Percentiles rank a stretch among this genome's conserved stretches.
phyloP scores from a whole-genome alignment of 2,797 vertebrate species.

The Enteromius thamalakanensis region DNA sequence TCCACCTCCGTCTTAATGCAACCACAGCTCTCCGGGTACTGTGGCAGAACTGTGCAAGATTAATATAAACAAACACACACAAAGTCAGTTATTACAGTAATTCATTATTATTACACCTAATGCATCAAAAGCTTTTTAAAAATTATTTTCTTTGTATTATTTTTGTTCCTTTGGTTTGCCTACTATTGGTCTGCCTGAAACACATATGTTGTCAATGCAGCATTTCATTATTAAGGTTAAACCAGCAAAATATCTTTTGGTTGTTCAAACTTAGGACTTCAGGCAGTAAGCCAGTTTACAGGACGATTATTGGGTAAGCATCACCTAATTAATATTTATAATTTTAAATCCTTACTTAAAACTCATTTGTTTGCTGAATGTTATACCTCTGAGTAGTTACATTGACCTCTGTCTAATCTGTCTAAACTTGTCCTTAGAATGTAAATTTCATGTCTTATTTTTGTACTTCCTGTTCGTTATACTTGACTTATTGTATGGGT shows the following conservation, averaged over 20 bases:
- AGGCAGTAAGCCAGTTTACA: too few relatives aligned
- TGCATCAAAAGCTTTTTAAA: not conserved
- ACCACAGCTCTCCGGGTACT: conserved; percentile 74
- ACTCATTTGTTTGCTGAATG: too few relatives aligned
- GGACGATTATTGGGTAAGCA: not conserved
- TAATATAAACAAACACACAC: not conserved
- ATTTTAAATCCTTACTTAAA: too few relatives aligned
- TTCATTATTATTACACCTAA: not conserved
- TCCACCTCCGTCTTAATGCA: conserved; percentile 77
- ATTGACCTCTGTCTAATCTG: too few relatives aligned
- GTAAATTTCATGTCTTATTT: too few relatives aligned
- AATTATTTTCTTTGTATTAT: not conserved
- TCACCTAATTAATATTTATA: not conserved
- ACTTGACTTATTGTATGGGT: too few relatives aligned
- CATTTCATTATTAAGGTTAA: not conserved
- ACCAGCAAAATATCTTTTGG: not conserved
- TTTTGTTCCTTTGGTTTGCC: not conserved
- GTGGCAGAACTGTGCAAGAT: conserved; percentile 69
- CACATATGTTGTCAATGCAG: not conserved
- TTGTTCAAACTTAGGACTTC: not conserved
- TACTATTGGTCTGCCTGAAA: too few relatives aligned
- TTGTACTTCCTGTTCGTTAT: too few relatives aligned
- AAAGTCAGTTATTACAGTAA: not conserved
- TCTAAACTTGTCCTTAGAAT: too few relatives aligned
- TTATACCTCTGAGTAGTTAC: rapidly evolving